Evolutionary conservation across 2,888 invertebrate species (phyloP).

Genomic region (Tinea pellionella): DNA sequence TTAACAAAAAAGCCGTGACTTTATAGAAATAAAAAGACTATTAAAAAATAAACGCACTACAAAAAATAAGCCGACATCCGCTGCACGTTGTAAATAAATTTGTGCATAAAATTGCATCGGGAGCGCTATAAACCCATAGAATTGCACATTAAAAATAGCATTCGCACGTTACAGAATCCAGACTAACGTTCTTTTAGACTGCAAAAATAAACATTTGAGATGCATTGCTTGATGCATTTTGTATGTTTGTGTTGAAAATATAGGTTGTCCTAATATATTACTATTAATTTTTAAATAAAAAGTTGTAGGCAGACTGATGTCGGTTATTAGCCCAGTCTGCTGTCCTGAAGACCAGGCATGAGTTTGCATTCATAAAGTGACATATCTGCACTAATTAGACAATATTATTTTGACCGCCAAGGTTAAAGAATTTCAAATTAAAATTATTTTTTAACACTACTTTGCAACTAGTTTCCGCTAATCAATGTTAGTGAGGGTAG

Average conservation of each 20-base stretch:
- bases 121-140: constrained; percentile 50
- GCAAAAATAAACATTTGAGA: constrained; percentile 55
- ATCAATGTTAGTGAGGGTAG: no score
- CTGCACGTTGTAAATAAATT: constrained; percentile 24
- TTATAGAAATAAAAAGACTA: neutral
- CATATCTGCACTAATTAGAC: no score
- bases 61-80: neutral
- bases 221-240: constrained; percentile 41
- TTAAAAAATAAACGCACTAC: neutral
- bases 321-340: no score
- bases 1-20: no score
- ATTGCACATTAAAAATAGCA: constrained; percentile 61
- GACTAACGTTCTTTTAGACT: constrained; percentile 48
- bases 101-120: constrained; percentile 64
- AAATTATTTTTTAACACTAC: no score
- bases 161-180: constrained; percentile 27
- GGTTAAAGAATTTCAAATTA: no score
- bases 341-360: no score
- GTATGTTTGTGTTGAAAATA: neutral
- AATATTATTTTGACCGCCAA: no score
- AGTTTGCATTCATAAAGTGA: no score
- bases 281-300: no score
- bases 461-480: no score
- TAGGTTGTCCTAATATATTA: neutral
- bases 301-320: no score